Evolutionary conservation across 2,888 invertebrate genomes (phyloP), one percentile per base, ranked within the genome.

Genomic region (Rhopalosiphum nymphaeae): DNA sequence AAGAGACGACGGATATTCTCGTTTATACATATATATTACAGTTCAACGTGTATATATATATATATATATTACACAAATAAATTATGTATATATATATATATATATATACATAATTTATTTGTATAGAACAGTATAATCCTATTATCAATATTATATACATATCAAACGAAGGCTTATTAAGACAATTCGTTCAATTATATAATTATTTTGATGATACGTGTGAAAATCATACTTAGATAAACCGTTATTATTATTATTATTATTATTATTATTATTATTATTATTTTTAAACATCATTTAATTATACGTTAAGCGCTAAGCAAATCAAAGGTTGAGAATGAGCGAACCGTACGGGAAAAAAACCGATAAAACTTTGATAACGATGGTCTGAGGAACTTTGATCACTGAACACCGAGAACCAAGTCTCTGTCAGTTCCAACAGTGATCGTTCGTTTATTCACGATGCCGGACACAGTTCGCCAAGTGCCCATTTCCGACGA

Each of bases 381-480:
- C 92, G 49, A 57, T 29, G 61, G 57, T 44, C 25, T 42, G 26
- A 36, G 36, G 94, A 94, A 94, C 94, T 94, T 94, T 91, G 94
- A 94, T 67, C 94, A 49, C 53, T 57, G 26, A 49, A 61, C 49
- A 29, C 42, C 42, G 78, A 78, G 46, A 42, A 53, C 21, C 61
- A 36, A 46, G 92, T 87, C 49, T 67, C 49, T 16, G 49, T 67
- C 49, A 36, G 26, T 84, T 49, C 49, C 88, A 36, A 46, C 87
- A 92, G 94, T 94, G 11, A 42, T 53, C 21, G 53, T 86, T 25
- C 61, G 94, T 49, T 49, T n/a, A 67, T 91, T 90, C 94, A 89
- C 49, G 86, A 94, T 94, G 94, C 94, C 94, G 85, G 94, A 94
- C 94, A 94, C 90, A 29, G 94, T 94, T 61, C 94, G 94, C 44